Conservation (phyloP, 2,888 invertebrate species). For the Eupithecia centaureata region DNA sequence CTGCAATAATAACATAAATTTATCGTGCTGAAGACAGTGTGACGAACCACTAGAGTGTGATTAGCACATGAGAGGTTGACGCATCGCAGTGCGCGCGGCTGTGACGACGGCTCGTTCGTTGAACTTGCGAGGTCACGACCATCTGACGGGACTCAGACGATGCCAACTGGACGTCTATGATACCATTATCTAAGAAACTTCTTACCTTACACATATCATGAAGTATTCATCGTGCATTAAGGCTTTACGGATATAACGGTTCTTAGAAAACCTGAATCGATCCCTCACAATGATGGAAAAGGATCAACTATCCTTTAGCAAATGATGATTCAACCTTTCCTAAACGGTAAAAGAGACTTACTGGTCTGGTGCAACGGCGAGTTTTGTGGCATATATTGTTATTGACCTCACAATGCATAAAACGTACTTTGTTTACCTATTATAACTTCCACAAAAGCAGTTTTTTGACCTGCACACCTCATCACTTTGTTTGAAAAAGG, state of each 20-base stretch:
- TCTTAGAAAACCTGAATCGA: background rate
- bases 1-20: slow-evolving; percentile 6
- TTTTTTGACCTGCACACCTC: slow-evolving; percentile 37
- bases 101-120: slow-evolving; percentile 77
- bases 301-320: background rate
- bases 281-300: background rate
- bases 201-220: background rate
- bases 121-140: slow-evolving; percentile 82
- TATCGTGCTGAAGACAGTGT: slow-evolving; percentile 24
- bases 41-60: slow-evolving; percentile 43
- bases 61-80: slow-evolving; percentile 62
- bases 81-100: slow-evolving; percentile 68
- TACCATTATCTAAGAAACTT: slow-evolving; percentile 4
- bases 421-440: slow-evolving; percentile 9
- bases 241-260: background rate
- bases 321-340: background rate
- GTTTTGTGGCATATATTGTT: background rate
- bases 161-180: slow-evolving; percentile 16
- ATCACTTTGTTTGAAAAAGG: slow-evolving; percentile 40
- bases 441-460: slow-evolving; percentile 15
- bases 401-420: background rate
- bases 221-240: background rate
- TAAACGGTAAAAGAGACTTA: background rate
- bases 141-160: slow-evolving; percentile 65
- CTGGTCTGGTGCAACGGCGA: background rate